These are phyloP conservation scores for Rhinopithecus roxellana DNA, from an alignment of 2,113 vertebrate genomes.

Conservation along the genomic window DNA sequence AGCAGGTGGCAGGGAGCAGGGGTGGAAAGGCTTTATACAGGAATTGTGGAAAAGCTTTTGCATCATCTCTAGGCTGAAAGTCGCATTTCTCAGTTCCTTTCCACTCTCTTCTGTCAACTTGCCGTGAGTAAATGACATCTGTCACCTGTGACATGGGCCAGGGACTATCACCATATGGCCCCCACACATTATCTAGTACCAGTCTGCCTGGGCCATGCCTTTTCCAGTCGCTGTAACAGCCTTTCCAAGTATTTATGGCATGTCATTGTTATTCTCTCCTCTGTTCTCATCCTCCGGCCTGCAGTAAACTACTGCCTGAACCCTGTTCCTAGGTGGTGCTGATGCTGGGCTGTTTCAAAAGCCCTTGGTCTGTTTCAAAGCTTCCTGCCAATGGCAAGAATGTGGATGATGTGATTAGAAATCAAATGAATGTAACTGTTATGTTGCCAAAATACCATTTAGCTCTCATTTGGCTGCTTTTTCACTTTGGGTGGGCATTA, in stretches of 20 bases:
- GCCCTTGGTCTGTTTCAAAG: constrained; percentile 72
- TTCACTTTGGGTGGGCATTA: constrained; percentile 70
- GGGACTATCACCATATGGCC: constrained; percentile 57
- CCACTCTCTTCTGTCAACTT: constrained; percentile 60
- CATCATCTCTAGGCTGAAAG: background rate
- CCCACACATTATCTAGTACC: constrained; percentile 24
- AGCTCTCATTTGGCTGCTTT: constrained; percentile 75
- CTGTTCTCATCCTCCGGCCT: constrained; percentile 42
- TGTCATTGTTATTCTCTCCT: constrained; percentile 34
- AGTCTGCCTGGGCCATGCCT: constrained; percentile 40
- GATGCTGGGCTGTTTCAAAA: constrained; percentile 57
- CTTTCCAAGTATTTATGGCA: constrained; percentile 48
- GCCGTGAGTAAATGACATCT: constrained; percentile 71
- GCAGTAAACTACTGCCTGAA: constrained; percentile 75
- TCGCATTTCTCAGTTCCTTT: constrained; percentile 28
- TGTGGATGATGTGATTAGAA: constrained; percentile 77
- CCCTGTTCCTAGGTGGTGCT: constrained; percentile 49
- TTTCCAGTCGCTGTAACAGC: background rate
- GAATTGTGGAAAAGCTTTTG: background rate
- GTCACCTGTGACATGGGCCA: constrained; percentile 61
- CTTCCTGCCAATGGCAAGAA: constrained; percentile 71
- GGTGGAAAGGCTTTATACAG: background rate
- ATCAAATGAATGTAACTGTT: constrained; percentile 73
- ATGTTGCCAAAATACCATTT: constrained; percentile 69
- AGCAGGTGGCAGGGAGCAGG: background rate